A percentile compares a stretch with the other conserved stretches of the same genome.
Evolutionary conservation across 2,888 invertebrate species (phyloP).

Genomic region (Oscheius sp.): DNA sequence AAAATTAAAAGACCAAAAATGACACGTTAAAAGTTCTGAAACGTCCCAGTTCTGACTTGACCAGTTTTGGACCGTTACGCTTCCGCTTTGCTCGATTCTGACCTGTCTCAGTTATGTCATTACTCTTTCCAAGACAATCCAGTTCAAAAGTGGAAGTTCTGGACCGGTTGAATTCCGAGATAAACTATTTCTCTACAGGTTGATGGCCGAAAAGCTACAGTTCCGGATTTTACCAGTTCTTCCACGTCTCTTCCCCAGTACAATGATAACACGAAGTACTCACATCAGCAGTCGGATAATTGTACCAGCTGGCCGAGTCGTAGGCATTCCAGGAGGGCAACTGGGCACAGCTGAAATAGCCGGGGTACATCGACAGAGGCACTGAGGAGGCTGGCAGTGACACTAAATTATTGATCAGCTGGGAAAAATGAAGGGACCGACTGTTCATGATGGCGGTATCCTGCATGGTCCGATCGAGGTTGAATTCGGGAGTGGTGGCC

Average conservation of each 20-base stretch:
- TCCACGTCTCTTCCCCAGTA: no score
- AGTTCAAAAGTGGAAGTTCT: no score
- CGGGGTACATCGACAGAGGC: slow-evolving; percentile 1
- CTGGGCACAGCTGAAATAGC: slow-evolving; percentile 13
- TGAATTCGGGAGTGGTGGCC: slow-evolving; percentile 12
- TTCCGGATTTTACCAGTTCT: no score
- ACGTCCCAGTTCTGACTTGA: no score
- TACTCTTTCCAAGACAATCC: no score
- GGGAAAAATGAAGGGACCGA: not conserved
- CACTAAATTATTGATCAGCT: not conserved
- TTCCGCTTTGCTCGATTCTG: no score
- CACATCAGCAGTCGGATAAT: slow-evolving; percentile 2
- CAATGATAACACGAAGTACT: not conserved
- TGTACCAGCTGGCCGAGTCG: slow-evolving; percentile 19
- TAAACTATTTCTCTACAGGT: no score
- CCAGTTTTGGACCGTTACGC: no score
- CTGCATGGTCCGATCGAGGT: not conserved
- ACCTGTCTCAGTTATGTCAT: no score
- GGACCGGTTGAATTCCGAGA: no score
- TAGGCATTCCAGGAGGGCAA: slow-evolving; percentile 16
- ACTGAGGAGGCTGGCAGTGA: not conserved
- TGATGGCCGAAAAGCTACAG: no score
- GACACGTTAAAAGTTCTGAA: no score
- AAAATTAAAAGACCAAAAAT: not conserved
- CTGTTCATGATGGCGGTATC: slow-evolving; percentile 6